Conservation (phyloP, 2,113 vertebrate species). For the Oenanthe oenanthe region DNA sequence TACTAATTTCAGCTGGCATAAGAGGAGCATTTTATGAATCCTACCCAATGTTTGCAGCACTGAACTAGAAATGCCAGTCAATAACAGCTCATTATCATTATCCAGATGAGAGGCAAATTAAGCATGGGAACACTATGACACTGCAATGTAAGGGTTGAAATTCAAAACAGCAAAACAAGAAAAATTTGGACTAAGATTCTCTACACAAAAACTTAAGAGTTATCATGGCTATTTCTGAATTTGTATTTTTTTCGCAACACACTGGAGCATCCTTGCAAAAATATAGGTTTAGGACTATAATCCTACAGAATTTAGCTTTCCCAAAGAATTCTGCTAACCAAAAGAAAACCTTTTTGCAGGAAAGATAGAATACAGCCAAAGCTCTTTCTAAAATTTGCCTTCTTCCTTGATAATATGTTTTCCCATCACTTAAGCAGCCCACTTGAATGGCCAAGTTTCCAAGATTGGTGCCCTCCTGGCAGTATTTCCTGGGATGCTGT, state of each 20-base stretch:
- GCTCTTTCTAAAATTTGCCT: background rate
- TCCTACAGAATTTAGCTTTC: background rate
- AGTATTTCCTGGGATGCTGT: background rate
- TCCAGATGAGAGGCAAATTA: constrained; percentile 74
- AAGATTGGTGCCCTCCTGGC: background rate
- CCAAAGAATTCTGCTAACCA: background rate
- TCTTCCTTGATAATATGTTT: background rate
- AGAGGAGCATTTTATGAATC: constrained; percentile 71
- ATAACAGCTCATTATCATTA: constrained; percentile 73
- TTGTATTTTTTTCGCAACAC: background rate
- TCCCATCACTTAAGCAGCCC: background rate
- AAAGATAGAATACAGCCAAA: background rate
- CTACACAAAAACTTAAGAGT: background rate
- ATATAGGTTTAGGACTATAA: background rate
- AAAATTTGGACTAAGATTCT: constrained; percentile 7
- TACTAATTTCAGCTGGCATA: constrained; percentile 77
- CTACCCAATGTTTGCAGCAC: constrained; percentile 69
- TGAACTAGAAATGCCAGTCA: constrained; percentile 73
- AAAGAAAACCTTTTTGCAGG: background rate
- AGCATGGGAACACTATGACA: constrained; percentile 49
- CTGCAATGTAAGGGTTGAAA: constrained; percentile 59
- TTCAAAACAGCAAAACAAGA: constrained; percentile 37
- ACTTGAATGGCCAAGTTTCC: background rate
- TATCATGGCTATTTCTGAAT: background rate
- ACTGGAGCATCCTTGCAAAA: background rate